phyloP scores from a whole-genome alignment of 2,888 invertebrate species.

The Melanchra persicariae region DNA sequence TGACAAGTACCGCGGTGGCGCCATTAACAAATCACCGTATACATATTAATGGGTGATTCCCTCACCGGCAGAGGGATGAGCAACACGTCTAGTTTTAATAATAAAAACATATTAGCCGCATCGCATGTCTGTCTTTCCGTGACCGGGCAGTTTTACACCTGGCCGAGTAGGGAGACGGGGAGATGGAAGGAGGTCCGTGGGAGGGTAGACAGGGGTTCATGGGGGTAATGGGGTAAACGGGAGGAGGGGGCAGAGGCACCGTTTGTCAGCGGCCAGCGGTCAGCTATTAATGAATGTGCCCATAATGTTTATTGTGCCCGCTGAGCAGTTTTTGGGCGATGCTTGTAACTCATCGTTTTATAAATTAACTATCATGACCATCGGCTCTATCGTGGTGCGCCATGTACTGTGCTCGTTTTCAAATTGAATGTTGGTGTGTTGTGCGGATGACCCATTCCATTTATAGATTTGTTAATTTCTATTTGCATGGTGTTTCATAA shows the following conservation, averaged over 20 bases:
- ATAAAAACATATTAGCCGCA: slow-evolving; percentile 90
- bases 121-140: slow-evolving; percentile 90
- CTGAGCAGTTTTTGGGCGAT: slow-evolving; percentile 85
- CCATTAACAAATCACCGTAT: slow-evolving; percentile 87
- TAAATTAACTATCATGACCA: slow-evolving; percentile 82
- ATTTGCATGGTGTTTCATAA: slow-evolving; percentile 13
- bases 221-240: slow-evolving; percentile 80
- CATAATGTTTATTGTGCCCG: slow-evolving; percentile 88
- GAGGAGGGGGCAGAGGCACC: slow-evolving; percentile 78
- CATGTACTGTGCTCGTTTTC: slow-evolving; percentile 42
- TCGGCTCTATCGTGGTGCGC: slow-evolving; percentile 53
- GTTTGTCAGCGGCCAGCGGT: slow-evolving; percentile 89
- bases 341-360: slow-evolving; percentile 85
- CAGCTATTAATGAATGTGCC: slow-evolving; percentile 89
- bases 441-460: slow-evolving; percentile 20
- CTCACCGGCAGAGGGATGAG: slow-evolving; percentile 79
- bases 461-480: slow-evolving; percentile 33
- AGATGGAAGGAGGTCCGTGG: slow-evolving; percentile 74
- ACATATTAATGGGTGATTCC: slow-evolving; percentile 88
- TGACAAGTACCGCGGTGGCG: slow-evolving; percentile 49
- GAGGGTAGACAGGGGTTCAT: slow-evolving; percentile 75
- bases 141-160: slow-evolving; percentile 90
- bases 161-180: slow-evolving; percentile 81
- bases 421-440: slow-evolving; percentile 54
- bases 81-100: slow-evolving; percentile 87